Percentiles rank a stretch among this genome's conserved stretches.
phyloP scores from a whole-genome alignment of 2,797 vertebrate genomes.

The Gymnoscopelus braueri region DNA sequence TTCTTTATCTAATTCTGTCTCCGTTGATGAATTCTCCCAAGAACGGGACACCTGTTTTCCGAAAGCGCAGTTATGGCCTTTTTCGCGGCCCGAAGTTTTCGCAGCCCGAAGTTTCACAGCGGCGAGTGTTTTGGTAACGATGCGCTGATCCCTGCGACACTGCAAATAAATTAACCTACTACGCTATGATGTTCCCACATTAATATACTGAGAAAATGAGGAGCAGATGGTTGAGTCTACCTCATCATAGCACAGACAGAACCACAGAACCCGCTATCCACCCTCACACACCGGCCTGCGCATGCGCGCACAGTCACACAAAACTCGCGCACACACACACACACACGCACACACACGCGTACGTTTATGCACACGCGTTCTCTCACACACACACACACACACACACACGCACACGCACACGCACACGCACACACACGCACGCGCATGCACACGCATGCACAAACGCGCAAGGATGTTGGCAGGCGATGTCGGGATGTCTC shows the following conservation, averaged over 20 bases:
- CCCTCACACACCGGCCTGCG: background rate
- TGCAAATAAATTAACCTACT: constrained; percentile 25
- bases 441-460: background rate
- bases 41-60: constrained; percentile 40
- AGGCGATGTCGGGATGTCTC: constrained; percentile 64
- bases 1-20: constrained; percentile 55
- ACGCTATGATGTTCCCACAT: constrained; percentile 16
- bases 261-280: background rate
- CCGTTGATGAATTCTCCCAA: constrained; percentile 57
- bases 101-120: constrained; percentile 49
- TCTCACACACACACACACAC: constrained; percentile 5
- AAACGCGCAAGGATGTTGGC: constrained; percentile 55
- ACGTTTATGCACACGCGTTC: background rate
- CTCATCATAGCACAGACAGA: constrained; percentile 52
- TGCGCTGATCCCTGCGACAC: constrained; percentile 48
- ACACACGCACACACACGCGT: constrained; percentile 3
- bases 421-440: background rate
- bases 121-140: constrained; percentile 51
- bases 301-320: too few species aligned
- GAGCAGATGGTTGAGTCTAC: constrained; percentile 35
- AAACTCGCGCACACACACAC: background rate
- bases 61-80: constrained; percentile 56
- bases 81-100: constrained; percentile 9
- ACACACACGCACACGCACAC: background rate
- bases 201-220: constrained; percentile 34